Base-by-base conservation (phyloP, 2,888 invertebrate species). In the Blastobasis lacticolella region DNA sequence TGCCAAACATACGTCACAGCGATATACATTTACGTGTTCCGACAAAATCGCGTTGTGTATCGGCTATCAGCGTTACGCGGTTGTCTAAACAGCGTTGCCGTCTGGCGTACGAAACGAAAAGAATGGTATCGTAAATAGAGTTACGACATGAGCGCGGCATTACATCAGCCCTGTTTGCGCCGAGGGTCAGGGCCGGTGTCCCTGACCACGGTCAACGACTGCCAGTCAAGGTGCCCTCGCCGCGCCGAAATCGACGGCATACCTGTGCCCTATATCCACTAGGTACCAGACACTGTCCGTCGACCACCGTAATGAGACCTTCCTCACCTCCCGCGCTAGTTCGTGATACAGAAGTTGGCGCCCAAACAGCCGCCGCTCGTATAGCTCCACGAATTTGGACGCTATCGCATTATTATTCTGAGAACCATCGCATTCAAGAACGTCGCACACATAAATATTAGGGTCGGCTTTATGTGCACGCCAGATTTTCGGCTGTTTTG, bases 141-240 rank as follows among this genome's bases (percentile, higher is more conserved):
- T 46, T 38, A 46, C 46, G 38, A 23, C 46, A 38, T 37, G 37
- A 41, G n/a, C 9, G 36, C 38, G 45, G 23, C 38, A 45, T 49
- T 49, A 49, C 45, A 49, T 49, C 49, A 49, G 49, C 45, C 38
- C 38, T 45, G 37, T 41, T 42, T 23, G 23, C 23, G 23, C 23
- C 23, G 23, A 66, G 73, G 78, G 79, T 78, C 85, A 81, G 69
- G 79, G 80, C 67, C 74, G 69, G 64, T 57, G 83, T 76, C 84
- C 87, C 79, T 86, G 86, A 87, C 87, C 87, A 85, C 83, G 85
- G 87, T 82, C 87, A 87, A 87, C 78, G 86, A 71, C 82, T 67
- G 71, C 71, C 68, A 65, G 75, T 85, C 77, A 86, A 87, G 86
- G 87, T 86, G 85, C 81, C 85, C 84, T 74, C 72, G 6, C 42